phyloP scores from a whole-genome alignment of 2,797 vertebrate species.

The Rhyacichthys aspro region DNA sequence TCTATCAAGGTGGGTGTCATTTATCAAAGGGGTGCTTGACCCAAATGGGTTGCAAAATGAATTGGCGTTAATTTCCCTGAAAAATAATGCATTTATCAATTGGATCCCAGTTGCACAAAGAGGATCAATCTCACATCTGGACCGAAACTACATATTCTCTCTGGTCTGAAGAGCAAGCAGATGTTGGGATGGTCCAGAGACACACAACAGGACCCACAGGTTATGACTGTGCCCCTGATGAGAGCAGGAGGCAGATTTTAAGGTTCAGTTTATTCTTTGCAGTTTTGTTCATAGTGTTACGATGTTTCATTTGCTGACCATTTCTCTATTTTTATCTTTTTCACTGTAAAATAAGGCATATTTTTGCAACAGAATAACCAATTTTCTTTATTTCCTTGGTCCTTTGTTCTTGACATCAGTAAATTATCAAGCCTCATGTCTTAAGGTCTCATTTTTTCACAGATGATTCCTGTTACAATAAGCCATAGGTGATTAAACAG shows the following conservation, averaged over 20 bases:
- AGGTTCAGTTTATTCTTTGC: background rate
- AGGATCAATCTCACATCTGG: constrained; percentile 11
- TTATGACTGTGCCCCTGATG: background rate
- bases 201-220: background rate
- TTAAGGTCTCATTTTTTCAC: too few relatives aligned
- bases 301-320: too few relatives aligned
- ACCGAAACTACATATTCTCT: constrained; percentile 1
- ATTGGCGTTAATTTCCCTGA: constrained; percentile 28
- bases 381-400: too few relatives aligned
- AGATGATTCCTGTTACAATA: too few relatives aligned
- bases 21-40: constrained; percentile 35
- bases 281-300: background rate
- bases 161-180: background rate
- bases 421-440: too few relatives aligned
- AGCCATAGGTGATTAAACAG: too few relatives aligned
- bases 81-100: constrained; percentile 47
- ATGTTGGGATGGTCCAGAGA: background rate
- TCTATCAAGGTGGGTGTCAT: constrained; percentile 33
- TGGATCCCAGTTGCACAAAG: constrained; percentile 6
- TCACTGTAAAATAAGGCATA: too few relatives aligned
- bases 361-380: too few relatives aligned
- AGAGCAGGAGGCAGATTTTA: too few relatives aligned
- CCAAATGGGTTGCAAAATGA: constrained; percentile 27
- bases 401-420: too few relatives aligned
- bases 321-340: too few relatives aligned